These are phyloP conservation scores for Hirundo rustica DNA, from an alignment of 2,797 vertebrate genomes.

Conservation along the genomic window DNA sequence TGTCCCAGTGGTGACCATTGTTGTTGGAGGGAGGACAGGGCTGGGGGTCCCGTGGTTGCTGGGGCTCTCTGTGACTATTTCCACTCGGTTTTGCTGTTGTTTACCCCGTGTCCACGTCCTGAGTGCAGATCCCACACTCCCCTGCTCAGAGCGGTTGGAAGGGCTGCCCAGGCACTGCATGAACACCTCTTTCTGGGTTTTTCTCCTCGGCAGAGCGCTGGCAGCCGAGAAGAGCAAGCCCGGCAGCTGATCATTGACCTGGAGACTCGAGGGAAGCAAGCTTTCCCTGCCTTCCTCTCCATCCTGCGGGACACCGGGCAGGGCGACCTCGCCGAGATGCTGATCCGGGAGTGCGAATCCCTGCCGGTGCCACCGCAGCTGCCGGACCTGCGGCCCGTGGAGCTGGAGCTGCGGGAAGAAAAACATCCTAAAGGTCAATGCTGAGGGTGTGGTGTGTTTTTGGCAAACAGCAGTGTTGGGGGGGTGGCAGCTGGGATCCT, in stretches of 20 bases:
- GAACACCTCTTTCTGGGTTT: rapidly evolving
- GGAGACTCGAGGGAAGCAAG: conserved; percentile 86
- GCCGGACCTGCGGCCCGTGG: neutral
- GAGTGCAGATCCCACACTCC: rapidly evolving
- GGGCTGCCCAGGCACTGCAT: neutral
- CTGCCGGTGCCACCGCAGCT: rapidly evolving
- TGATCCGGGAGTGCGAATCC: conserved; percentile 37
- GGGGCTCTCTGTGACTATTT: neutral
- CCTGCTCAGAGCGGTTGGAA: rapidly evolving
- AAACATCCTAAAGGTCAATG: conserved; percentile 5
- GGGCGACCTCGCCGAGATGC: conserved; percentile 69
- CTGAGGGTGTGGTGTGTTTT: neutral
- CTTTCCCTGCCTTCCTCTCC: conserved; percentile 84
- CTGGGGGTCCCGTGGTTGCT: neutral
- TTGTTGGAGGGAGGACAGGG: neutral
- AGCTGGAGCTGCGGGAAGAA: neutral
- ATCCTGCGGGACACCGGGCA: conserved; percentile 85
- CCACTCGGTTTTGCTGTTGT: rapidly evolving
- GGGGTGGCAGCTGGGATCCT: neutral
- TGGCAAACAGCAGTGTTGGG: rapidly evolving
- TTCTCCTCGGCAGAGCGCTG: conserved; percentile 71
- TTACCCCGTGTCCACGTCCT: rapidly evolving
- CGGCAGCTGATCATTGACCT: conserved; percentile 85
- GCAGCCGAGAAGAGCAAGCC: conserved; percentile 84
- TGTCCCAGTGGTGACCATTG: neutral